phyloP scores from a whole-genome alignment of 2,888 invertebrate species.

The Autographa pulchrina region DNA sequence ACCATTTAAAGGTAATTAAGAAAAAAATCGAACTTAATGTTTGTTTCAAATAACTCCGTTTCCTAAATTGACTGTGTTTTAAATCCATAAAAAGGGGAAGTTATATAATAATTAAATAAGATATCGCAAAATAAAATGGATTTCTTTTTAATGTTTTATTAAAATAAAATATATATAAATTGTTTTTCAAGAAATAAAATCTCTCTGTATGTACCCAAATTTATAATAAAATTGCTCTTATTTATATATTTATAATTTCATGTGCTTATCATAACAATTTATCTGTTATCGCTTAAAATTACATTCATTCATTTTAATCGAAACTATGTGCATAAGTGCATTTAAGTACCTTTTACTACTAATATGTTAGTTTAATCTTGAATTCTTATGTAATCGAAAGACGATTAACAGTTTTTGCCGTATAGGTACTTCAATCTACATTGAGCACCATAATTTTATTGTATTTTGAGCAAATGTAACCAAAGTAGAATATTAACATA shows the following conservation, averaged over 20 bases:
- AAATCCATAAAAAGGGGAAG: background rate
- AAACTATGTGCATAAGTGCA: slow-evolving; percentile 6
- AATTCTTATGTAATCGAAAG: background rate
- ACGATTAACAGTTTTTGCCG: background rate
- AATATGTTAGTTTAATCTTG: background rate
- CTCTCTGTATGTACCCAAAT: background rate
- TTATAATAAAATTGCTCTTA: background rate
- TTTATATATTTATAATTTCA: background rate
- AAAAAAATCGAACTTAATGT: no score
- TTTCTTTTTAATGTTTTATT: background rate
- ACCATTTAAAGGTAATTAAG: no score
- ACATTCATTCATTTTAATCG: background rate
- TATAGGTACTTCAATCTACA: background rate
- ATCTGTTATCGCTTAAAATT: background rate
- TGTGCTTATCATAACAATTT: background rate
- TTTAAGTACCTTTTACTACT: background rate
- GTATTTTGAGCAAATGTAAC: slow-evolving; percentile 14
- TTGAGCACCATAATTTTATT: slow-evolving; percentile 29
- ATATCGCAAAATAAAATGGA: background rate
- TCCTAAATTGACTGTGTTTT: background rate
- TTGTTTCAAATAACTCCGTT: no score
- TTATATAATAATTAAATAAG: background rate
- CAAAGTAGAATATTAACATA: background rate
- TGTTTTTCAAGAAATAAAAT: background rate
- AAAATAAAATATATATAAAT: no score